These are phyloP conservation scores for Geotrypetes seraphini DNA, from an alignment of 2,797 vertebrate genomes.

Conservation along the genomic window DNA sequence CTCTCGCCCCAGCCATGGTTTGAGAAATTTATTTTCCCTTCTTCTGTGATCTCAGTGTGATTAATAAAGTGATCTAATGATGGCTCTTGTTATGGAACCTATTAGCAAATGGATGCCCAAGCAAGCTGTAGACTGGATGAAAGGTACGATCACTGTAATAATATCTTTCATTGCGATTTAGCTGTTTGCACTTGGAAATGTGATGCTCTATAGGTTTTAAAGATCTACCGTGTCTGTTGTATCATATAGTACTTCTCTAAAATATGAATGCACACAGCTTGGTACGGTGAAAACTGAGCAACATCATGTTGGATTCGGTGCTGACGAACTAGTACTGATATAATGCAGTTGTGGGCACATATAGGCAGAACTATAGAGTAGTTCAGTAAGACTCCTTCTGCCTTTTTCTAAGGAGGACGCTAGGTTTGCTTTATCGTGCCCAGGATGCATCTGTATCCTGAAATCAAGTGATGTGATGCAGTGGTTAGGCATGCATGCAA, in stretches of 20 bases:
- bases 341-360: constrained; percentile 21
- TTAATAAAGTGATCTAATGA: constrained; percentile 67
- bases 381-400: constrained; percentile 25
- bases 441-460: constrained; percentile 17
- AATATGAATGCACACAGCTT: constrained; percentile 18
- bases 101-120: constrained; percentile 90
- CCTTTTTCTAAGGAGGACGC: not conserved
- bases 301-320: constrained; percentile 20
- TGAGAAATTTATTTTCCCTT: constrained; percentile 40
- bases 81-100: constrained; percentile 86
- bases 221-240: constrained; percentile 15
- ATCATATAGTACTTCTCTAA: constrained; percentile 28
- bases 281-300: constrained; percentile 17
- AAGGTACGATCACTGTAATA: constrained; percentile 64
- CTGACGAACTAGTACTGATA: constrained; percentile 11
- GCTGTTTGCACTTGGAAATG: constrained; percentile 23
- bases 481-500: constrained; percentile 23
- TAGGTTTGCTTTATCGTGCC: constrained; percentile 21
- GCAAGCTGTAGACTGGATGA: constrained; percentile 89
- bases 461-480: constrained; percentile 33
- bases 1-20: constrained; percentile 62
- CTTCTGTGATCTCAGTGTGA: constrained; percentile 49
- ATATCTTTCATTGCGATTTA: constrained; percentile 18
- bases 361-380: constrained; percentile 11
- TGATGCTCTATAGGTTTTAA: constrained; percentile 26